Conservation (phyloP, 2,888 invertebrate species). For the Hedya salicella region DNA sequence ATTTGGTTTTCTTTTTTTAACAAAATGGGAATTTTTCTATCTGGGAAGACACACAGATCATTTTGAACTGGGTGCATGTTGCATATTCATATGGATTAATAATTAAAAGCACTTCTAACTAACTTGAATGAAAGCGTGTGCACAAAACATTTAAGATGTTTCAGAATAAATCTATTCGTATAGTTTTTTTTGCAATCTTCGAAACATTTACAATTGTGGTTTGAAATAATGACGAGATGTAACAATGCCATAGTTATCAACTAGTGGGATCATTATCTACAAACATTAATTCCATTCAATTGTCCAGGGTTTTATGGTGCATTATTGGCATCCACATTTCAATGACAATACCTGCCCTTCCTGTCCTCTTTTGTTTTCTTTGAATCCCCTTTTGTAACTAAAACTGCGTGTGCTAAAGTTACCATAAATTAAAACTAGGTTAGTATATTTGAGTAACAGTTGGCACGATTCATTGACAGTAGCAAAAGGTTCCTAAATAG, state of each 20-base stretch:
- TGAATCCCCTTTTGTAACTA: slow-evolving; percentile 39
- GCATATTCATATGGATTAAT: slow-evolving; percentile 41
- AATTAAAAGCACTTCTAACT: slow-evolving; percentile 24
- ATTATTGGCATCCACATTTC: slow-evolving; percentile 33
- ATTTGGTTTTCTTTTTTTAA: slow-evolving; percentile 52
- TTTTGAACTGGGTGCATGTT: slow-evolving; percentile 72
- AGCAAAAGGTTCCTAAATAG: slow-evolving; percentile 65
- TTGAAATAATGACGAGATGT: slow-evolving; percentile 1
- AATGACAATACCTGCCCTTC: slow-evolving; percentile 47
- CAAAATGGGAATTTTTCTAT: slow-evolving; percentile 49
- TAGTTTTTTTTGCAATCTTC: not conserved
- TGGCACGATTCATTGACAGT: slow-evolving; percentile 75
- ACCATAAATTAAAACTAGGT: slow-evolving; percentile 51
- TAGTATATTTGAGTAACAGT: slow-evolving; percentile 69
- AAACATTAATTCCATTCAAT: slow-evolving; percentile 30
- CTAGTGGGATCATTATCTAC: slow-evolving; percentile 29
- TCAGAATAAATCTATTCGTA: too few species aligned
- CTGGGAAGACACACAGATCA: slow-evolving; percentile 81
- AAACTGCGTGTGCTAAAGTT: slow-evolving; percentile 25
- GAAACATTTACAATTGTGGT: not conserved
- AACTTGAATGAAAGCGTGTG: slow-evolving; percentile 13
- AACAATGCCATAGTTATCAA: slow-evolving; percentile 29
- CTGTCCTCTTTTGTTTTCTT: slow-evolving; percentile 48
- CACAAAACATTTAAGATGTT: not conserved
- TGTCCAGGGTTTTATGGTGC: slow-evolving; percentile 19